Percentiles rank a stretch among this genome's conserved stretches.
Conservation (phyloP, 2,888 invertebrate genomes). For the Cosmia pyralina region DNA sequence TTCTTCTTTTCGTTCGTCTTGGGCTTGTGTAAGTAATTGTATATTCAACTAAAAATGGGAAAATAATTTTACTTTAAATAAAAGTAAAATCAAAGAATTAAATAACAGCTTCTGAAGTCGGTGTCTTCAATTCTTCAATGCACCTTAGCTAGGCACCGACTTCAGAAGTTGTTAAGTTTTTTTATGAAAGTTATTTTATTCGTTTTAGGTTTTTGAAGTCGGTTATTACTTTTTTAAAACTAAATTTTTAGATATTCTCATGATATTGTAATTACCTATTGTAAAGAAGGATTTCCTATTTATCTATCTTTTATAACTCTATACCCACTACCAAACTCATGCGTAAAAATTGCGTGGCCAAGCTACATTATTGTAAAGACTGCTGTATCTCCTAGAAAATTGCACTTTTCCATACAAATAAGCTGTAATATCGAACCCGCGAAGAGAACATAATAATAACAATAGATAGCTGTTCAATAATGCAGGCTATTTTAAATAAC, state of each 20-base stretch:
- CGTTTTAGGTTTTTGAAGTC: too few species aligned
- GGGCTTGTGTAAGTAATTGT: too few species aligned
- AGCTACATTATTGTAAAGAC: slow-evolving; percentile 2
- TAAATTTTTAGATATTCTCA: neutral
- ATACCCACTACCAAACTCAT: neutral
- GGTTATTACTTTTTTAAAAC: too few species aligned
- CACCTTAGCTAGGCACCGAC: too few species aligned
- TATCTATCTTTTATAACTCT: neutral
- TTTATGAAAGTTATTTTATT: too few species aligned
- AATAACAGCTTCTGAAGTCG: too few species aligned
- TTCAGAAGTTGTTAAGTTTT: too few species aligned
- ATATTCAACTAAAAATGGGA: too few species aligned
- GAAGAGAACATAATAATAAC: slow-evolving; percentile 12
- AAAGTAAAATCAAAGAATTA: too few species aligned
- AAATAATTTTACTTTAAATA: too few species aligned
- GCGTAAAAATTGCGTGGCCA: neutral
- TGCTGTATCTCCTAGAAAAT: slow-evolving; percentile 18
- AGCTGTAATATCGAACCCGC: slow-evolving; percentile 10
- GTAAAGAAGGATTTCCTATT: neutral
- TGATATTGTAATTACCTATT: neutral
- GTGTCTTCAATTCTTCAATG: too few species aligned
- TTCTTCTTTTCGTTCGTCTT: too few species aligned
- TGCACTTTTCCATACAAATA: slow-evolving; percentile 25
- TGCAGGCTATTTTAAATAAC: slow-evolving; percentile 5
- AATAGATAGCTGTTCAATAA: slow-evolving; percentile 32